phyloP scores from a whole-genome alignment of 2,113 vertebrate species.

The Pelecanoides urinatrix region DNA sequence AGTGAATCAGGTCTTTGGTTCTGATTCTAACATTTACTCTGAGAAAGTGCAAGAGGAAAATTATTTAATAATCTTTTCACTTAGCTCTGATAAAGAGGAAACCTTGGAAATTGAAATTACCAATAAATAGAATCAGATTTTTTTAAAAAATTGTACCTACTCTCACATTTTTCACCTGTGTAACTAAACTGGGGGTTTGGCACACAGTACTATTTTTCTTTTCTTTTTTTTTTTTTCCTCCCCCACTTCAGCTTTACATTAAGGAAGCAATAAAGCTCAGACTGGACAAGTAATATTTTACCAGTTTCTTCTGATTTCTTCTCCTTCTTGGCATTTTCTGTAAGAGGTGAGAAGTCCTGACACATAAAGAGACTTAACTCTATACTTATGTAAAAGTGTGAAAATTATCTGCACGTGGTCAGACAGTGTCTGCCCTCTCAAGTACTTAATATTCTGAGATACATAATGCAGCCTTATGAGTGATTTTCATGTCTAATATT shows the following conservation, averaged over 20 bases:
- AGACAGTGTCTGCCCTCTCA: background rate
- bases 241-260: background rate
- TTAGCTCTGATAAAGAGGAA: constrained; percentile 28
- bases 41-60: background rate
- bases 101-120: background rate
- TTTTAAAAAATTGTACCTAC: background rate
- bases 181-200: background rate
- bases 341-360: background rate
- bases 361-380: background rate
- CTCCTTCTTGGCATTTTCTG: background rate
- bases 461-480: background rate
- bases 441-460: background rate
- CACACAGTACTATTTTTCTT: background rate
- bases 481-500: background rate
- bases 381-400: background rate
- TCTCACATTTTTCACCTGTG: background rate
- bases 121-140: background rate
- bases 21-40: background rate
- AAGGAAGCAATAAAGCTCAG: background rate
- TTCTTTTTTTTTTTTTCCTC: background rate
- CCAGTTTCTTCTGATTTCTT: background rate
- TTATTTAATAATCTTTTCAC: constrained; percentile 8
- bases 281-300: background rate
- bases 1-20: background rate
- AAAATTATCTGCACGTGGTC: background rate